phyloP scores from a whole-genome alignment of 2,113 vertebrate species.

The Indicator maculatus region DNA sequence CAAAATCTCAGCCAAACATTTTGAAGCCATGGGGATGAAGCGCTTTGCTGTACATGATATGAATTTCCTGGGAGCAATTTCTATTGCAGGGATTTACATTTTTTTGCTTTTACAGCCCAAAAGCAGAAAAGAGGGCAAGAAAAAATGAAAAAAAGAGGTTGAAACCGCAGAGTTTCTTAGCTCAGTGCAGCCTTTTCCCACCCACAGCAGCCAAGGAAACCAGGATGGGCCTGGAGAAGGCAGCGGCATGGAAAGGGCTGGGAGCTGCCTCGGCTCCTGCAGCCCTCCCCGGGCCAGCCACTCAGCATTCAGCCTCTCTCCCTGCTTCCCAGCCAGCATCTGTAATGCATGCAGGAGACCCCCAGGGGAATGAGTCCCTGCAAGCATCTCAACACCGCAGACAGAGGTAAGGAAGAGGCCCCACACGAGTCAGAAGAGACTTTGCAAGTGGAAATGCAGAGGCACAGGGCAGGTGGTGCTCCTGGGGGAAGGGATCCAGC shows the following conservation, averaged over 20 bases:
- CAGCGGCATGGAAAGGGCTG: accelerated
- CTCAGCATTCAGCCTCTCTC: not conserved
- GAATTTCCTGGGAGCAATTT: constrained; percentile 38
- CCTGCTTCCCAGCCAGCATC: not conserved
- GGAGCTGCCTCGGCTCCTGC: not conserved
- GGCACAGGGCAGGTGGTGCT: accelerated
- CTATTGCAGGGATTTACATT: not conserved
- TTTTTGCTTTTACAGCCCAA: not conserved
- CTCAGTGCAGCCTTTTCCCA: not conserved
- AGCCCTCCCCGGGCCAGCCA: accelerated
- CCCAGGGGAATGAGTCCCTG: not conserved
- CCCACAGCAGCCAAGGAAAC: accelerated
- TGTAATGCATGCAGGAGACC: accelerated
- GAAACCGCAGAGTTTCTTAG: not conserved
- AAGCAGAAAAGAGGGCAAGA: accelerated
- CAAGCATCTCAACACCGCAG: not conserved
- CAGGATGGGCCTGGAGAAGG: accelerated
- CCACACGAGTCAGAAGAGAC: accelerated
- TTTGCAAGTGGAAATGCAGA: accelerated
- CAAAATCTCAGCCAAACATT: constrained; percentile 45
- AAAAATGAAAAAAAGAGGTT: not conserved
- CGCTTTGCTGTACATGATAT: not conserved
- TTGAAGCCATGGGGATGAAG: constrained; percentile 43
- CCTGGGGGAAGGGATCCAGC: accelerated
- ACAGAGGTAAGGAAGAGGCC: not conserved